phyloP scores from a whole-genome alignment of 2,888 invertebrate species.

The Eupithecia tripunctaria region DNA sequence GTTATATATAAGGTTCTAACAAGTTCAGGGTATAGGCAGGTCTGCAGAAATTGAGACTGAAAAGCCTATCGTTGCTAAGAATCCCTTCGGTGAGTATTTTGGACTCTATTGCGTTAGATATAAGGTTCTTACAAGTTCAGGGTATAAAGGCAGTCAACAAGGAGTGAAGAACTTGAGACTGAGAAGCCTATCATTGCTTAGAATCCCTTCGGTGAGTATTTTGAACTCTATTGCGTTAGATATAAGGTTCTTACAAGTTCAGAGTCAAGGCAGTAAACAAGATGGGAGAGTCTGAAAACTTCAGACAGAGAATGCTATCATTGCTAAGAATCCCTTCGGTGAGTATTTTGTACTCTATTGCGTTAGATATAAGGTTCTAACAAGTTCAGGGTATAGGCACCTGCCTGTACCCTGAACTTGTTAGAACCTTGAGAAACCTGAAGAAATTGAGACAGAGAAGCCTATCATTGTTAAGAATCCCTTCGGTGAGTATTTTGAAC shows the following conservation, averaged over 20 bases:
- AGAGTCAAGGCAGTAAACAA: constrained; percentile 84
- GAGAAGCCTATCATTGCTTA: constrained; percentile 97
- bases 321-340: too few relatives aligned
- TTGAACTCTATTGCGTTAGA: too few relatives aligned
- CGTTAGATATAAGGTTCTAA: too few relatives aligned
- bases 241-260: constrained; percentile 93
- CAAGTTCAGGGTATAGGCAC: constrained; percentile 84
- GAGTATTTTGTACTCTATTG: too few relatives aligned
- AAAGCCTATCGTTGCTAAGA: constrained; percentile 90
- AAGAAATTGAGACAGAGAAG: constrained; percentile 96
- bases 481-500: constrained; percentile 87
- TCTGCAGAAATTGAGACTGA: too few relatives aligned
- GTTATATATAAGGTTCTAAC: constrained; percentile 85
- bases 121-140: constrained; percentile 91
- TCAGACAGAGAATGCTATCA: too few relatives aligned
- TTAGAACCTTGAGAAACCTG: constrained; percentile 91
- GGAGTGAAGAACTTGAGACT: constrained; percentile 96
- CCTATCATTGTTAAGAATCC: constrained; percentile 99
- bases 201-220: constrained; percentile 96
- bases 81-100: constrained; percentile 94
- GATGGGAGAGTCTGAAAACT: too few relatives aligned
- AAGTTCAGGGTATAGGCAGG: constrained; percentile 93
- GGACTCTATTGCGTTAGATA: too few relatives aligned
- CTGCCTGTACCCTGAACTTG: too few relatives aligned
- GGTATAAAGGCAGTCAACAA: constrained; percentile 96